phyloP scores from a whole-genome alignment of 2,888 invertebrate species.

The Monopis laevigella region DNA sequence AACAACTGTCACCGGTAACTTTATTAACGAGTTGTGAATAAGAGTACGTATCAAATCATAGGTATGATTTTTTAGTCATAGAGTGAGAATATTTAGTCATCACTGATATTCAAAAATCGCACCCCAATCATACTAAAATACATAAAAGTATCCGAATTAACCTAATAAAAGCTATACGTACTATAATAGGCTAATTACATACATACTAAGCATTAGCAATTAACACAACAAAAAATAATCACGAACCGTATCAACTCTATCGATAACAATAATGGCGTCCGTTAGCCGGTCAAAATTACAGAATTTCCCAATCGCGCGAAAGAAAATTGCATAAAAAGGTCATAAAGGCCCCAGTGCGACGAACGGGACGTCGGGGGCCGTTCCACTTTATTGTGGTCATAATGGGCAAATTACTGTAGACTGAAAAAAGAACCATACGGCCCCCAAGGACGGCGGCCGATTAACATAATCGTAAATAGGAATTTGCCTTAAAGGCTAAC shows the following conservation, averaged over 20 bases:
- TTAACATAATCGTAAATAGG: slow-evolving; percentile 7
- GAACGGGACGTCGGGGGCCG: slow-evolving; percentile 14
- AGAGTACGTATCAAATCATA: too few species aligned
- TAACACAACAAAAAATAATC: background rate
- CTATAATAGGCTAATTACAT: too few species aligned
- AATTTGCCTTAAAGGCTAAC: background rate
- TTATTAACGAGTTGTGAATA: too few species aligned
- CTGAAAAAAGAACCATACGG: slow-evolving; percentile 5
- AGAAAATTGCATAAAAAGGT: slow-evolving; percentile 26
- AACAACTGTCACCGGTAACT: too few species aligned
- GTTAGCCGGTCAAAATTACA: slow-evolving; percentile 23
- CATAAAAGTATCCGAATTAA: too few species aligned
- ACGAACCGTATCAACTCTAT: slow-evolving; percentile 3
- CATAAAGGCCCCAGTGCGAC: slow-evolving; percentile 17
- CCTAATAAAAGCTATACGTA: too few species aligned
- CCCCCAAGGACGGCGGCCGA: slow-evolving; percentile 6
- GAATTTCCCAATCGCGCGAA: slow-evolving; percentile 20
- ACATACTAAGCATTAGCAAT: background rate
- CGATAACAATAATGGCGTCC: slow-evolving; percentile 17
- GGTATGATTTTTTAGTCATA: too few species aligned
- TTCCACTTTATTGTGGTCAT: slow-evolving; percentile 25
- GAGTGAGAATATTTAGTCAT: too few species aligned
- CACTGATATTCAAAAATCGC: too few species aligned
- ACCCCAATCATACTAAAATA: too few species aligned
- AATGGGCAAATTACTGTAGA: slow-evolving; percentile 25